Base-by-base conservation (phyloP, 2,797 vertebrate genomes). In the Pelodytes ibericus region DNA sequence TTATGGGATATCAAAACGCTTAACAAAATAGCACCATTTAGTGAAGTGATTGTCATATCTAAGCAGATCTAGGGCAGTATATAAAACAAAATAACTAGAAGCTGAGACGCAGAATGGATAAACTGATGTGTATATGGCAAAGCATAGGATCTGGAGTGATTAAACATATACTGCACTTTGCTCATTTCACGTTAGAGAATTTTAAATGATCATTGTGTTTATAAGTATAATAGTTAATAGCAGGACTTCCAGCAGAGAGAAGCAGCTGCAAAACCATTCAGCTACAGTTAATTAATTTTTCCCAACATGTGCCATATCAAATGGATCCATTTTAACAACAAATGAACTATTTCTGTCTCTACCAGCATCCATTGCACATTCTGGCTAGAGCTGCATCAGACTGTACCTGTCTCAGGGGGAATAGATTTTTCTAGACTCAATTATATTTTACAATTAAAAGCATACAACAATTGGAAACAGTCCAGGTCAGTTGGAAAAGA, bases 261-360 rank as follows among this genome's bases (percentile, higher is more conserved):
- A 87, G 80, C 85, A 81, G 86, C 84, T 86, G 77, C 79, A 80
- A 83, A 90, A 88, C 81, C 81, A 88, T 91, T 90, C 88, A 88
- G 82, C 82, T 88, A 84, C 80, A 89, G 84, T 90, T 89, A 91
- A 86, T 90, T 91, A 92, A 90, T 88, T 90, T 84, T 91, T 91
- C 84, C 72, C 84, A 87, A 90, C 88, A 88, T 91, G 87, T 89
- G 62, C 81, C 88, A 70, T 87, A 86, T 86, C 88, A 86, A 87
- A 39, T 75, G 67, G 83, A 87, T 86, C 84, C 82, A 87, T 89
- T 93, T 88, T 87, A 89, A 90, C 90, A 87, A 81, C 83, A 88
- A 92, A 91, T 89, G 84, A 90, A 74, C 75, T 81, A 78, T 77
- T 68, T 85, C 83, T 83, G 20, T 84, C 82, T 85, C 81, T 63